Percentiles rank a stretch among this genome's conserved stretches.
Conservation (phyloP, 2,113 vertebrate genomes). For the Eclectus roratus region DNA sequence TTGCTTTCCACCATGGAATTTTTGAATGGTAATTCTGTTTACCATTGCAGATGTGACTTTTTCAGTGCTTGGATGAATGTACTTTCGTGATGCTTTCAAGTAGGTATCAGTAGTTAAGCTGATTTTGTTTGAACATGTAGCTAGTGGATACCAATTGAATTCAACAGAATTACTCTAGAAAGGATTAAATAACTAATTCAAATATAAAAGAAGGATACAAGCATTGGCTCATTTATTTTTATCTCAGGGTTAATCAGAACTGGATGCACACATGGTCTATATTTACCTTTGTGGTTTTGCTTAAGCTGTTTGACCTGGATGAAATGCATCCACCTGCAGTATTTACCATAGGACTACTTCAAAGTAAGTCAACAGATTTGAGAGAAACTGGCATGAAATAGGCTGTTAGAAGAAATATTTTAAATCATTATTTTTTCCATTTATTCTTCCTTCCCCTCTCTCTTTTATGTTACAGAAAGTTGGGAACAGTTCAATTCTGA, state of each 20-base stretch:
- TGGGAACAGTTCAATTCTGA: background rate
- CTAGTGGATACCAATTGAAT: background rate
- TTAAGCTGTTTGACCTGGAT: background rate
- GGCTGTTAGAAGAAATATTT: background rate
- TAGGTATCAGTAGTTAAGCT: background rate
- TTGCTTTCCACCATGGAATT: background rate
- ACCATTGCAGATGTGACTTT: background rate
- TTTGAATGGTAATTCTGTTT: background rate
- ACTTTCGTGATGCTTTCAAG: background rate
- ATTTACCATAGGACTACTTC: background rate
- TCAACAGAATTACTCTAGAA: background rate
- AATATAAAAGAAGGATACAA: background rate
- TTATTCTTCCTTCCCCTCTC: background rate
- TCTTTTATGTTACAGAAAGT: slow-evolving; percentile 35
- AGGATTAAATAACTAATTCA: background rate
- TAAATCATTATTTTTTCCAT: background rate
- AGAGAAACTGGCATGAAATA: background rate
- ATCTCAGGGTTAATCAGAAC: background rate
- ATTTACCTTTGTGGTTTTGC: background rate
- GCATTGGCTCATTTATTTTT: background rate
- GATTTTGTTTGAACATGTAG: background rate
- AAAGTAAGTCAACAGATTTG: background rate
- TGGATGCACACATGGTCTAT: background rate
- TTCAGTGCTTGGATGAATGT: background rate
- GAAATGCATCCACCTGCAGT: background rate